These are phyloP conservation scores for Rhagologus leucostigma DNA, from an alignment of 2,113 vertebrate genomes.

Conservation along the genomic window DNA sequence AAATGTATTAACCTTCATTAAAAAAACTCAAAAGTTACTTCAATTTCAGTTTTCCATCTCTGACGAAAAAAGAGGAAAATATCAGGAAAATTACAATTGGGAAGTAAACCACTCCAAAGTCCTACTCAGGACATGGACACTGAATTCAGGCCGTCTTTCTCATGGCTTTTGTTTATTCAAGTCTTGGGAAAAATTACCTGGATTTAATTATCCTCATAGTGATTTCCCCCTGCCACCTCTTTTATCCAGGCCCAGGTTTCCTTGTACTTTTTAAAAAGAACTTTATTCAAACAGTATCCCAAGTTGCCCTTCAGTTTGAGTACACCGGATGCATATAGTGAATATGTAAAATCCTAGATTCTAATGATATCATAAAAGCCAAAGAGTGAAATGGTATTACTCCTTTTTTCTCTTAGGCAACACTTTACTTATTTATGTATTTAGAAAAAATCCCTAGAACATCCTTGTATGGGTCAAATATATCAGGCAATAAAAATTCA, in stretches of 20 bases:
- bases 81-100: background rate
- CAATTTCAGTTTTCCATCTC: background rate
- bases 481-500: background rate
- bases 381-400: background rate
- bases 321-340: background rate
- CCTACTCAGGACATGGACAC: background rate
- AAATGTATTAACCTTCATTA: background rate
- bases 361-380: background rate
- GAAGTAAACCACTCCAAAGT: background rate
- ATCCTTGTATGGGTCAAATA: background rate
- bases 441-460: background rate
- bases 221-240: accelerated
- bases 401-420: background rate
- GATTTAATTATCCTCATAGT: background rate
- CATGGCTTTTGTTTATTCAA: background rate
- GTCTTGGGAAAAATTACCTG: background rate
- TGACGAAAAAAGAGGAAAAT: background rate
- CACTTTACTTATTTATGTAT: background rate
- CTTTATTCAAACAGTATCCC: background rate
- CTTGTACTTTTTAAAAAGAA: background rate
- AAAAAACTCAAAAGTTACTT: background rate
- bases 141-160: background rate
- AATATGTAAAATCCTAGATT: background rate
- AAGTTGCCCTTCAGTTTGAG: background rate
- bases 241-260: background rate